Evolutionary conservation across 1,140 invertebrate species (phyloP).

Genomic region (Saxidomus purpurata): DNA sequence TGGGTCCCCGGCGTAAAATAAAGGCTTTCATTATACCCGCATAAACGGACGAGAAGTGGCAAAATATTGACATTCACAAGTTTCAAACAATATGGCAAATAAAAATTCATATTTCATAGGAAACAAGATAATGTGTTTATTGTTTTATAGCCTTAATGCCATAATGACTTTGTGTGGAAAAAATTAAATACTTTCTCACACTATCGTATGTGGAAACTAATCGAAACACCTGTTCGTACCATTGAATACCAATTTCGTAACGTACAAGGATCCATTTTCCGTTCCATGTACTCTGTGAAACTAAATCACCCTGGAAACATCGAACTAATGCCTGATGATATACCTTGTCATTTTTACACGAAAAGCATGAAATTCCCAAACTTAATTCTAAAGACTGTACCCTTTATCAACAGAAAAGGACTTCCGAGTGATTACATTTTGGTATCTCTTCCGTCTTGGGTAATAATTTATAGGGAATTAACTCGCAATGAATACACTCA

Average conservation of each 20-base stretch:
- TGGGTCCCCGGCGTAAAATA: slow-evolving; percentile 41
- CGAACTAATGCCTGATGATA: background rate
- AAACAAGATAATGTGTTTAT: slow-evolving; percentile 36
- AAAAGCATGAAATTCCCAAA: slow-evolving; percentile 11
- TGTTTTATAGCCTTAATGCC: background rate
- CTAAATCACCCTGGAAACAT: background rate
- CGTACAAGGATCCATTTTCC: too few relatives aligned
- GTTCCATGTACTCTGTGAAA: too few relatives aligned
- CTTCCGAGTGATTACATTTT: slow-evolving; percentile 41
- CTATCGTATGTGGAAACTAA: background rate
- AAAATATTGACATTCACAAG: slow-evolving; percentile 54
- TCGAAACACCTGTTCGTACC: background rate
- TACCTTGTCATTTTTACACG: slow-evolving; percentile 1
- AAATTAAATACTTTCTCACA: slow-evolving; percentile 4
- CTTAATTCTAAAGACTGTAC: background rate
- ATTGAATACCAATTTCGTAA: too few relatives aligned
- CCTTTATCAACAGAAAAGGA: background rate
- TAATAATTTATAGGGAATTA: slow-evolving; percentile 48
- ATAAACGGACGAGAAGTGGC: slow-evolving; percentile 15
- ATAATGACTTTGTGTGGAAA: background rate
- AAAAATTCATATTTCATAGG: slow-evolving; percentile 47
- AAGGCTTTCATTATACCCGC: slow-evolving; percentile 41
- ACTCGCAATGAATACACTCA: slow-evolving; percentile 37
- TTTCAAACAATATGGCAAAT: slow-evolving; percentile 6
- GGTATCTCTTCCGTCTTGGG: slow-evolving; percentile 37